phyloP scores from a whole-genome alignment of 2,888 invertebrate genomes.

The Halictus quadricinctus region DNA sequence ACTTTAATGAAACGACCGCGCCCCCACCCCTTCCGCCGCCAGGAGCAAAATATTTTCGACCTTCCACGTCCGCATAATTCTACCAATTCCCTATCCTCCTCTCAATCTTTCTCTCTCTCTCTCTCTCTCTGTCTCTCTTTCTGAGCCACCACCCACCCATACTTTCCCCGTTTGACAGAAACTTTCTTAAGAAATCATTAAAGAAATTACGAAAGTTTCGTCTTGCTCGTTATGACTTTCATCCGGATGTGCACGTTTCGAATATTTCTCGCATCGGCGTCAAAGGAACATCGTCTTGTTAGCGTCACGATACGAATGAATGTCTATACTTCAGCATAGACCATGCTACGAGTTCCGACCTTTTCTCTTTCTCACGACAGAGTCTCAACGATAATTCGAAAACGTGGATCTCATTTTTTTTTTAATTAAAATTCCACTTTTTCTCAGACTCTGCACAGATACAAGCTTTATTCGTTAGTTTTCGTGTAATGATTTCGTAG shows the following conservation, averaged over 20 bases:
- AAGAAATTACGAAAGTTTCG: slow-evolving; percentile 37
- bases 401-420: neutral
- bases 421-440: neutral
- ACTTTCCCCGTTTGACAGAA: slow-evolving; percentile 26
- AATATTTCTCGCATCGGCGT: slow-evolving; percentile 32
- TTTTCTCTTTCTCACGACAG: neutral
- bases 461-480: neutral
- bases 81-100: neutral
- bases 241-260: neutral
- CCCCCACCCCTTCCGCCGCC: neutral
- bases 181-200: slow-evolving; percentile 46
- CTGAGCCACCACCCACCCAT: neutral
- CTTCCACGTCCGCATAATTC: slow-evolving; percentile 21
- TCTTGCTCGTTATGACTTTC: slow-evolving; percentile 29
- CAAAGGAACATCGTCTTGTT: slow-evolving; percentile 1
- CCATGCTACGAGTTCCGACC: neutral
- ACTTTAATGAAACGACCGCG: slow-evolving; percentile 41
- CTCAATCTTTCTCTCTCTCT: neutral
- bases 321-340: neutral
- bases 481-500: neutral
- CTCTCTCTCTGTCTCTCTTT: neutral
- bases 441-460: neutral
- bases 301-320: slow-evolving; percentile 1
- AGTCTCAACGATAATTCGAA: neutral
- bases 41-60: slow-evolving; percentile 48